These are phyloP conservation scores for Spisula subtruncata DNA, from an alignment of 2,888 invertebrate species.

Conservation along the genomic window DNA sequence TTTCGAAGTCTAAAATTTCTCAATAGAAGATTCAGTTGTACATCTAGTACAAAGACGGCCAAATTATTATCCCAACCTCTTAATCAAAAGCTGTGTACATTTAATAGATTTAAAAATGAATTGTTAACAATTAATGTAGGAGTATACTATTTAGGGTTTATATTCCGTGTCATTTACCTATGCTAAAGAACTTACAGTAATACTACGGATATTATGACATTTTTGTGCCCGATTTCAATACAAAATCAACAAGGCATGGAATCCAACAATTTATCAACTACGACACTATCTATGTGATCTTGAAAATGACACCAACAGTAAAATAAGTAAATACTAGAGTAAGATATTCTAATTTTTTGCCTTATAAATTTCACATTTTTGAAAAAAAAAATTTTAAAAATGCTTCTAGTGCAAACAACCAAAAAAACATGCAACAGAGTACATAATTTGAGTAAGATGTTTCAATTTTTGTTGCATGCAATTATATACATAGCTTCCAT, in stretches of 20 bases:
- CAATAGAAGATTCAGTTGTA: no score
- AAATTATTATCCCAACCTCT: no score
- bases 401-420: no score
- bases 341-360: no score
- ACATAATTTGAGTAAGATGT: no score
- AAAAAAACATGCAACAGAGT: no score
- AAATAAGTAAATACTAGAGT: not conserved
- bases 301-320: constrained; percentile 24
- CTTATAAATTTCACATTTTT: no score
- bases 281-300: not conserved
- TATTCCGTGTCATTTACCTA: not conserved
- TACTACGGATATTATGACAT: constrained; percentile 40
- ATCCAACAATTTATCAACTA: constrained; percentile 23
- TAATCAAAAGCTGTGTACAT: not conserved
- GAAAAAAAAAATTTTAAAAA: no score
- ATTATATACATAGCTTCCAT: no score
- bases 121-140: not conserved
- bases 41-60: no score
- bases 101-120: constrained; percentile 3
- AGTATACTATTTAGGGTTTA: not conserved
- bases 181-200: constrained; percentile 8
- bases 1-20: no score
- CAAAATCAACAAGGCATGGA: constrained; percentile 38
- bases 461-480: no score
- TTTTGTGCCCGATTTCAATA: constrained; percentile 29